These are phyloP conservation scores for Prolemur simus DNA, from an alignment of 2,113 vertebrate genomes.

Conservation along the genomic window DNA sequence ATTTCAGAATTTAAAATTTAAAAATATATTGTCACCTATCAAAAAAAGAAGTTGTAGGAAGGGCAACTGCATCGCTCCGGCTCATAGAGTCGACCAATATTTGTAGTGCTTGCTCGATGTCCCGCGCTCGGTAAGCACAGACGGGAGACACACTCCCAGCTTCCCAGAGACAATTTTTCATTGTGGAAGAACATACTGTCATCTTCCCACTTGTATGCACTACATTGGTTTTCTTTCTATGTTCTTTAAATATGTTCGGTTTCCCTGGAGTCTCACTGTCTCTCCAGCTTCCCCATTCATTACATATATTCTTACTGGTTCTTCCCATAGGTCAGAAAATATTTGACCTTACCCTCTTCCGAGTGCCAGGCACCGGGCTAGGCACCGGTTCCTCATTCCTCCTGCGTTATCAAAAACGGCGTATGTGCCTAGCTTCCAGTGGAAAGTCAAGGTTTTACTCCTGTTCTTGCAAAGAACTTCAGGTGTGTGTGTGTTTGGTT, in stretches of 20 bases:
- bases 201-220: not conserved
- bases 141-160: not conserved
- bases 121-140: too few relatives aligned
- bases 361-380: not conserved
- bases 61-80: not conserved
- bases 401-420: not conserved
- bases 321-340: not conserved
- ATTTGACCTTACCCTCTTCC: not conserved
- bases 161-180: not conserved
- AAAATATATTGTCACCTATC: not conserved
- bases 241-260: not conserved
- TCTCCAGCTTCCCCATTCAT: not conserved
- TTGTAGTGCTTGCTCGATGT: accelerated
- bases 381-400: not conserved
- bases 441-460: not conserved
- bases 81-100: not conserved
- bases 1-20: not conserved
- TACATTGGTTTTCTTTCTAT: not conserved
- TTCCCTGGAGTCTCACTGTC: not conserved
- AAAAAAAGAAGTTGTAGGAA: not conserved
- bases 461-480: not conserved
- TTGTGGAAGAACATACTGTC: not conserved
- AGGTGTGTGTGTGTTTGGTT: not conserved
- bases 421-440: not conserved
- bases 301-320: not conserved